Evolutionary conservation across 2,888 invertebrate genomes (phyloP).

Genomic region (Cantharis lateralis): DNA sequence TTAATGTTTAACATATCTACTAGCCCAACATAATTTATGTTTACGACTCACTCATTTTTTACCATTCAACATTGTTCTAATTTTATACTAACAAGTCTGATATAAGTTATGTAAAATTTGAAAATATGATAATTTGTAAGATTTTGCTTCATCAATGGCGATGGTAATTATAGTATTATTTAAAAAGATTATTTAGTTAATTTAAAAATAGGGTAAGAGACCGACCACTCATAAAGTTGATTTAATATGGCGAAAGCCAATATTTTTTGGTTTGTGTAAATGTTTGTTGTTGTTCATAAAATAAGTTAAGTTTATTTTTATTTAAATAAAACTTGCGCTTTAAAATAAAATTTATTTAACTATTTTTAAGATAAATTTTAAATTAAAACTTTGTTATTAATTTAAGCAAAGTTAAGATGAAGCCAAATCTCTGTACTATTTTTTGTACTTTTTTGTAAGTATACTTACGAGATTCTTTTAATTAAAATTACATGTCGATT

Average conservation of each 20-base stretch:
- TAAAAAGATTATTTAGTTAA: neutral
- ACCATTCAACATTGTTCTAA: neutral
- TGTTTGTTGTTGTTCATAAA: neutral
- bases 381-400: neutral
- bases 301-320: neutral
- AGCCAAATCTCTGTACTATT: neutral
- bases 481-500: constrained; percentile 14
- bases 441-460: neutral
- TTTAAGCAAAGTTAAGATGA: neutral
- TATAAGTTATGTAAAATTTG: neutral
- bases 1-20: neutral
- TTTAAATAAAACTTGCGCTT: neutral
- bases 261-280: neutral
- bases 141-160: neutral
- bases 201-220: neutral
- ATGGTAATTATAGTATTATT: neutral
- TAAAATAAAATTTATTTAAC: constrained; percentile 1
- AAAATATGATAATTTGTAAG: neutral
- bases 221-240: neutral
- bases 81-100: neutral
- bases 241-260: neutral
- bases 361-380: constrained; percentile 1
- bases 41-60: neutral
- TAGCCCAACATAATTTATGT: neutral
- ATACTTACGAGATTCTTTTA: neutral